Evolutionary conservation across 1,140 invertebrate genomes (phyloP), one percentile per base, ranked within the genome.

Genomic region (Pogonognathellus flavescens): DNA sequence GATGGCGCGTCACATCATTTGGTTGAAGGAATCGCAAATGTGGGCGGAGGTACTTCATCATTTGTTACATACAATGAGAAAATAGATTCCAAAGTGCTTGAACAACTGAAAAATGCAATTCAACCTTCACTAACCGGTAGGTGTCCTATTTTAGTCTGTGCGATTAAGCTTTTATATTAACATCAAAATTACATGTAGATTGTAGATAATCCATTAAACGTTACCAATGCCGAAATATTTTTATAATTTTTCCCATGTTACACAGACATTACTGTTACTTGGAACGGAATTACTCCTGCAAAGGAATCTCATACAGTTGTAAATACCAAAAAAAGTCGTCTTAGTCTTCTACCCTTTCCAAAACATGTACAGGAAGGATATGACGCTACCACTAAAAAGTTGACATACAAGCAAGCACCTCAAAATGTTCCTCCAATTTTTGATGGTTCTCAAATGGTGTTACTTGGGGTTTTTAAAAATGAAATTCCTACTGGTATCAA

Each of bases 11-110:
- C n/a, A n/a, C n/a, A n/a, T n/a, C n/a, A n/a, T n/a, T n/a, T n/a
- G n/a, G n/a, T n/a, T n/a, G 11, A 90, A 89, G 0, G 90, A 90
- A 16, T 90, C 11, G 91, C 90, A n/a, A 85, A 88, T 82, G 90
- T 89, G 14, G 90, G 90, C 11, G 85, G 88, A 8, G 90, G 91
- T 0, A 89, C 88, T 4, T 86, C 89, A 14, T 89, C 89, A 18
- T 90, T 91, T 88, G 89, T 90, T 2, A 89, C 89, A 20, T 85
- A 89, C 25, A 88, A 89, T 66, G 91, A 91, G 57, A 86, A 86
- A 13, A 72, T 91, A 10, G 88, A 90, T 22, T 86, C 89, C 2
- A 91, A 90, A 87, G 90, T 91, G 59, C 53, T 88, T 31, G 72
- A 86, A 50, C 88, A 88, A 53, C 86, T 91, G 57, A 90, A 91